phyloP scores from a whole-genome alignment of 1,140 invertebrate species.

The Drosophila sulfurigaster region DNA sequence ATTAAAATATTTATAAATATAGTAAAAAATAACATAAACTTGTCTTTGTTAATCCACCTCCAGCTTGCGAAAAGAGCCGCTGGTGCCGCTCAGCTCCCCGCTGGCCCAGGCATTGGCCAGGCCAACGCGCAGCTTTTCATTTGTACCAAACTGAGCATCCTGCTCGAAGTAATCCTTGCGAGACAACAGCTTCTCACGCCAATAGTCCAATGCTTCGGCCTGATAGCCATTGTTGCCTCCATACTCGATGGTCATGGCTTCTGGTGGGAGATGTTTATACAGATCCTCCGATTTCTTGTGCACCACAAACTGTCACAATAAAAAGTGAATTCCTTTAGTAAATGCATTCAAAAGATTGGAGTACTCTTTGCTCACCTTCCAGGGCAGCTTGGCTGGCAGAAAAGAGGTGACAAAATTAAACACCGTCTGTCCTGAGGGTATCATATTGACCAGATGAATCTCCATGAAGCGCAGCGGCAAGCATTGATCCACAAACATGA shows the following conservation, averaged over 20 bases:
- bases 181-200: conserved; percentile 85
- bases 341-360: background rate
- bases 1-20: conserved; percentile 26
- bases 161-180: conserved; percentile 85
- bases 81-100: conserved; percentile 66
- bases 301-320: conserved; percentile 74
- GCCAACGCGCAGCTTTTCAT: conserved; percentile 86
- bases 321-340: background rate
- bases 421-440: conserved; percentile 85
- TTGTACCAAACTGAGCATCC: conserved; percentile 86
- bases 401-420: conserved; percentile 86
- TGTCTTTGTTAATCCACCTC: conserved; percentile 62
- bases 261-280: conserved; percentile 85
- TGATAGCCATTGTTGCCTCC: conserved; percentile 86
- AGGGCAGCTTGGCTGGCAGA: conserved; percentile 85
- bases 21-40: conserved; percentile 10
- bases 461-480: conserved; percentile 67
- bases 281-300: conserved; percentile 85
- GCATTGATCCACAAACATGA: conserved; percentile 65
- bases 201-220: conserved; percentile 85
- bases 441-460: conserved; percentile 79
- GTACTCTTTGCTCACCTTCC: conserved; percentile 79
- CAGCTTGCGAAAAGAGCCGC: conserved; percentile 86
- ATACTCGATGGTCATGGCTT: conserved; percentile 87
- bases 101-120: conserved; percentile 62